Evolutionary conservation across 2,888 invertebrate species (phyloP).

Genomic region (Silvanus unidentatus): DNA sequence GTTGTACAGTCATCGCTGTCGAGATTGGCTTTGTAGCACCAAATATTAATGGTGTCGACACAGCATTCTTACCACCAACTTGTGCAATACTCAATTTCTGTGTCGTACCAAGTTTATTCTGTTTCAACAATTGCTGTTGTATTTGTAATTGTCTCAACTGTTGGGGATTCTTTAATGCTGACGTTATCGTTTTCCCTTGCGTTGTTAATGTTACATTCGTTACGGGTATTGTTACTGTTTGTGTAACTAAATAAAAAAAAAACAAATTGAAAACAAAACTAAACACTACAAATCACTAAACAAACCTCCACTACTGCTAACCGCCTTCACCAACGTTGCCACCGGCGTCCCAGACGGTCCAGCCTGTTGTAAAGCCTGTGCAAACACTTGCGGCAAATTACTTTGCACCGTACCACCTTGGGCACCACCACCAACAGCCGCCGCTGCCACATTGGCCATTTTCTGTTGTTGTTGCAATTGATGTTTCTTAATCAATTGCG

Average conservation of each 20-base stretch:
- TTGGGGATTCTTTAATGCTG: conserved; percentile 51
- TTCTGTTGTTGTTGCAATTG: conserved; percentile 42
- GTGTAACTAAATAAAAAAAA: conserved; percentile 32
- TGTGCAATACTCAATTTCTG: conserved; percentile 60
- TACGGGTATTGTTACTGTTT: conserved; percentile 51
- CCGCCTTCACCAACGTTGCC: conserved; percentile 60
- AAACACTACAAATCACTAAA: background rate
- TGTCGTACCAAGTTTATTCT: conserved; percentile 49
- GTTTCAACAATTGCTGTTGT: conserved; percentile 54
- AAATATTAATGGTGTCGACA: conserved; percentile 65
- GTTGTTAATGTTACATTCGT: conserved; percentile 48
- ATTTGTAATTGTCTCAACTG: conserved; percentile 61
- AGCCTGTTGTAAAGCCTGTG: conserved; percentile 48
- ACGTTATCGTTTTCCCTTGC: conserved; percentile 40
- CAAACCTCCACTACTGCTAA: conserved; percentile 40
- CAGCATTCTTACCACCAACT: conserved; percentile 46
- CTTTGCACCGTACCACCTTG: conserved; percentile 37
- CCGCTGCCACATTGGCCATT: conserved; percentile 28
- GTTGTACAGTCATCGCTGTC: conserved; percentile 65
- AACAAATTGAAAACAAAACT: background rate
- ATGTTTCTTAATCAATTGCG: conserved; percentile 48
- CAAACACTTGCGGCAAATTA: conserved; percentile 40
- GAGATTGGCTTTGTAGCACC: conserved; percentile 55
- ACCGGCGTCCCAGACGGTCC: conserved; percentile 52
- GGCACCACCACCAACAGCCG: conserved; percentile 26